Evolutionary conservation across 2,797 vertebrate genomes (phyloP), one percentile per base, ranked within the genome.

Genomic region (Coregonus ussuriensis): DNA sequence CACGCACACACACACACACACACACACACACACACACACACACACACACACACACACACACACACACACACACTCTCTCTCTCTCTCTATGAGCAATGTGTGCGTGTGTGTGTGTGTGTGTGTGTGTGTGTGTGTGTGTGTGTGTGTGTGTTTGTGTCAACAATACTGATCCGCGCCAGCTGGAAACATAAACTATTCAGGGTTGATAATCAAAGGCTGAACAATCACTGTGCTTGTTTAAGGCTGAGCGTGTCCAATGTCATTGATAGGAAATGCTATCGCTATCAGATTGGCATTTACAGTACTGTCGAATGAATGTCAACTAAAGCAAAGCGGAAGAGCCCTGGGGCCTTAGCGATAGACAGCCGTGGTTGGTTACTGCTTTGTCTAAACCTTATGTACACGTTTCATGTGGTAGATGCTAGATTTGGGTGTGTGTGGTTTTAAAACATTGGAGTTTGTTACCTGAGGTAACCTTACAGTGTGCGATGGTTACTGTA

Each of bases 201-300:
- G 18, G n/a, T 29, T 25, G 5, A 63, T 25, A 52, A 72, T 29
- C 13, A 13, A 29, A 15, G 5, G 9, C 25, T 52, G 41, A 31
- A 6, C 70, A 16, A 31, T 33, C 15, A 54, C 67, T 52, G 33
- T 52, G 13, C 70, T 52, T 53, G 70, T 72, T 29, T 47, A 52
- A 71, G 47, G 47, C 41, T 5, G 59, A 70, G 68, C 21, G 47
- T 52, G 16, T 41, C n/a, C 11, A 25, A 53, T 25, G 70, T 13
- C 33, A 18, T 14, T 25, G 41, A 25, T 29, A 71, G 9, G 47
- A 2, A 51, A 25, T 21, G 47, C 21, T 71, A 47, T 29, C 13
- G 0, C 41, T 51, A 52, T 71, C 69, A 25, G 69, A 70, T 70
- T 70, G 68, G 47, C 69, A 25, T 47, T 71, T 25, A 63, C 69